Percentiles rank a stretch among this genome's conserved stretches.
These are phyloP conservation scores for Pseudococcus jackbeardsleyi DNA, from an alignment of 2,888 invertebrate genomes.

Conservation along the genomic window DNA sequence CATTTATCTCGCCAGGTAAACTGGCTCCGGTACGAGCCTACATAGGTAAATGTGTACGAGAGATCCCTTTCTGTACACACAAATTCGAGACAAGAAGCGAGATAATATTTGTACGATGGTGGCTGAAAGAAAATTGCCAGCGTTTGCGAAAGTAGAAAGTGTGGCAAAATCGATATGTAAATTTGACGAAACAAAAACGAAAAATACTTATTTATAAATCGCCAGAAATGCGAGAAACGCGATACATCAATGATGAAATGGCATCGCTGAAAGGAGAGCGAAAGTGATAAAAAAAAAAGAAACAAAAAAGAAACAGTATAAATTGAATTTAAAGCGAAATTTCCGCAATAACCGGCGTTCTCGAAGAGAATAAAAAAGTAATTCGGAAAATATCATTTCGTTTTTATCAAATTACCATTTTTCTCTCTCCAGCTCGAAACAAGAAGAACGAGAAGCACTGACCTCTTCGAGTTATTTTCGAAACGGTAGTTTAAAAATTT, in stretches of 20 bases:
- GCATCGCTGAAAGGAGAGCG: constrained; percentile 2
- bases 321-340: constrained; percentile 10
- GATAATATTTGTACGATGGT: background rate
- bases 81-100: background rate
- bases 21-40: background rate
- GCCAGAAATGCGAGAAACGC: background rate
- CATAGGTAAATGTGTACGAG: background rate
- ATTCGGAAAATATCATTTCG: background rate
- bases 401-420: constrained; percentile 10
- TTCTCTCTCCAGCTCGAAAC: background rate
- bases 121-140: background rate
- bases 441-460: background rate
- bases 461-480: constrained; percentile 10
- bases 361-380: background rate
- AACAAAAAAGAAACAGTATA: background rate
- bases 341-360: constrained; percentile 10
- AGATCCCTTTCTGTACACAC: background rate
- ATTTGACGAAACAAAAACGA: constrained; percentile 10
- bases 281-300: background rate
- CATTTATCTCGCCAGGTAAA: constrained; percentile 1
- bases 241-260: constrained; percentile 10
- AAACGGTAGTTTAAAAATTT: constrained; percentile 10
- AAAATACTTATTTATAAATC: constrained; percentile 10
- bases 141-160: background rate
- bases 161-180: background rate